A percentile compares a stretch with the other conserved stretches of the same genome.
phyloP scores from a whole-genome alignment of 1,140 invertebrate genomes.

The Trachymyrmex cornetzi region DNA sequence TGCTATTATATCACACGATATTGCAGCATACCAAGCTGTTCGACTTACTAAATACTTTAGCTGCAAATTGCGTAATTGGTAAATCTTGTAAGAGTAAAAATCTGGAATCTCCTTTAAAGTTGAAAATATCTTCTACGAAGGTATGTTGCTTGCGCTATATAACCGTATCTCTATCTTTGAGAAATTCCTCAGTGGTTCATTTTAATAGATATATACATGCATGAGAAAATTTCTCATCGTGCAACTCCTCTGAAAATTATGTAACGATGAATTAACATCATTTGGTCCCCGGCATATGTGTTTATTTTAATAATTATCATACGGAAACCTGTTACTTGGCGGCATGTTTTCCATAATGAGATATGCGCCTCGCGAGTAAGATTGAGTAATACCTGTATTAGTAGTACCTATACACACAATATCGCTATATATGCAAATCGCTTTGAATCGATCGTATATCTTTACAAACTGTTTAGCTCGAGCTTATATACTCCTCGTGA shows the following conservation, averaged over 20 bases:
- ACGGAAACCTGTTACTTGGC: conserved; percentile 42
- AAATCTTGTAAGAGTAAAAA: conserved; percentile 34
- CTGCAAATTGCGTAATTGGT: conserved; percentile 26
- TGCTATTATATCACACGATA: conserved; percentile 27
- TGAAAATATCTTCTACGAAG: conserved; percentile 37
- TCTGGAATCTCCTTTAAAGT: conserved; percentile 12
- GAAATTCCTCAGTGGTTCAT: conserved; percentile 42
- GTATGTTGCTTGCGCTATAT: conserved; percentile 18
- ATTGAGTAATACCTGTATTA: conserved; percentile 42
- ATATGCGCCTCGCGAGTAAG: conserved; percentile 24
- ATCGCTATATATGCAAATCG: conserved; percentile 34
- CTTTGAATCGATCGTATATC: conserved; percentile 21
- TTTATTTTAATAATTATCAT: conserved; percentile 55
- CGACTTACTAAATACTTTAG: conserved; percentile 9
- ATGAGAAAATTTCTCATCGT: conserved; percentile 45
- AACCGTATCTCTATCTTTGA: conserved; percentile 14
- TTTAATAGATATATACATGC: conserved; percentile 32
- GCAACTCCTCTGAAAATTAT: conserved; percentile 43
- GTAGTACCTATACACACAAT: conserved; percentile 5
- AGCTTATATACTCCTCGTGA: conserved; percentile 26
- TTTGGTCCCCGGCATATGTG: conserved; percentile 58
- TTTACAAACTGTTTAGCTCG: conserved; percentile 25
- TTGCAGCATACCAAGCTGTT: background rate
- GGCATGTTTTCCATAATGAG: conserved; percentile 33
- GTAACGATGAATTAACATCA: conserved; percentile 42